Percentiles rank a stretch among this genome's conserved stretches.
These are phyloP conservation scores for Halocynthia roretzi DNA, from an alignment of 23 tunicate species.

Conservation along the genomic window DNA sequence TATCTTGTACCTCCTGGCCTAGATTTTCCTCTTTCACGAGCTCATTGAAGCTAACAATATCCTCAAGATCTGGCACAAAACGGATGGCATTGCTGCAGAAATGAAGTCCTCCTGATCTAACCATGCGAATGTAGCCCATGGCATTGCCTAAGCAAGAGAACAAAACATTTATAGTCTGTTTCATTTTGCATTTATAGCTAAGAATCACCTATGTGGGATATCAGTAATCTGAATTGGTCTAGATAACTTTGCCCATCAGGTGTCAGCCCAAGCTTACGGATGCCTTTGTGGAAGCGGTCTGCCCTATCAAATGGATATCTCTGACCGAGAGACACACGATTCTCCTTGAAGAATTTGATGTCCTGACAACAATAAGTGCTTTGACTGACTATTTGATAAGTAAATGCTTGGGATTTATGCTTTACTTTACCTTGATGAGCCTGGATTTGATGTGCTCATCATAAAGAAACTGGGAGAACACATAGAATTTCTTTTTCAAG, in stretches of 20 bases:
- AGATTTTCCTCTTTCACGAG: constrained; percentile 59
- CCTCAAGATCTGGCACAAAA: constrained; percentile 88
- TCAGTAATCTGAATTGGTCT: constrained; percentile 78
- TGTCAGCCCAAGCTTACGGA: constrained; percentile 72
- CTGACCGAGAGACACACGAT: constrained; percentile 55
- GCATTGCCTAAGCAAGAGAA: constrained; percentile 52
- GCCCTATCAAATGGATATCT: constrained; percentile 84
- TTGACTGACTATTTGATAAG: no score
- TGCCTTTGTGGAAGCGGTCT: constrained; percentile 73
- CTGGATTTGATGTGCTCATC: constrained; percentile 92
- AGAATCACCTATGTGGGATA: constrained; percentile 63
- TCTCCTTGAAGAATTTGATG: constrained; percentile 67
- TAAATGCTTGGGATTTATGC: no score
- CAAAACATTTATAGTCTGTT: background rate
- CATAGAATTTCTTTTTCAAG: constrained; percentile 75
- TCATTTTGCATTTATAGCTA: background rate
- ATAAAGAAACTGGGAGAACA: constrained; percentile 84
- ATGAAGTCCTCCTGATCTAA: constrained; percentile 82
- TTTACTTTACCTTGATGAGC: constrained; percentile 44
- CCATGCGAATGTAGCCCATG: constrained; percentile 93
- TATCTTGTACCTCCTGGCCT: constrained; percentile 53
- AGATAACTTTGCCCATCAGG: constrained; percentile 69
- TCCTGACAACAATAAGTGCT: constrained; percentile 22
- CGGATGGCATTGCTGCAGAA: constrained; percentile 85
- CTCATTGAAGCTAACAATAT: constrained; percentile 76